These are phyloP conservation scores for Leptopilina myrica DNA, from an alignment of 2,888 invertebrate species.

Conservation along the genomic window DNA sequence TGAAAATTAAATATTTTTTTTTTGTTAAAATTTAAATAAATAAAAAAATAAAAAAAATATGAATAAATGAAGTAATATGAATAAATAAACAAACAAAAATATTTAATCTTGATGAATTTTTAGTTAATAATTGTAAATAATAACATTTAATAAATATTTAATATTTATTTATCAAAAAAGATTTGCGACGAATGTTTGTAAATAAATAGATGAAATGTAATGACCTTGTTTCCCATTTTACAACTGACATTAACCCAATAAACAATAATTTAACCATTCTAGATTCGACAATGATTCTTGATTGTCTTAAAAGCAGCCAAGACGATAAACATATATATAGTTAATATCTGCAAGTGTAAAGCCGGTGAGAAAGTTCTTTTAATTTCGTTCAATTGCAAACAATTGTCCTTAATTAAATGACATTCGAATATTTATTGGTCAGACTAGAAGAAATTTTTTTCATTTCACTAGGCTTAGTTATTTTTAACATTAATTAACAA, in stretches of 20 bases:
- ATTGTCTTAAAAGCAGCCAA: conserved; percentile 24
- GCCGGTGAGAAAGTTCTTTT: conserved; percentile 26
- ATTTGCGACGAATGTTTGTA: neutral
- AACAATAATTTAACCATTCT: neutral
- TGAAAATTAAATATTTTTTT: too few species aligned
- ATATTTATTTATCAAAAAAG: too few species aligned
- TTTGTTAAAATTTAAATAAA: too few species aligned
- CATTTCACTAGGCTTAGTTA: neutral
- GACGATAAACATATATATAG: conserved; percentile 7
- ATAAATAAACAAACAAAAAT: too few species aligned
- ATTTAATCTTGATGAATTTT: too few species aligned
- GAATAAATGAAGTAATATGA: too few species aligned
- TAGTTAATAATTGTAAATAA: too few species aligned
- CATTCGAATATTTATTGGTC: conserved; percentile 20
- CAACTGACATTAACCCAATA: conserved; percentile 14
- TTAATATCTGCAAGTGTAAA: conserved; percentile 15
- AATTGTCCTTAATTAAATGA: conserved; percentile 35
- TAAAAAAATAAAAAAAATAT: too few species aligned
- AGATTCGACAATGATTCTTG: conserved; percentile 28
- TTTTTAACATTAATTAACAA: neutral
- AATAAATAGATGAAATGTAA: neutral
- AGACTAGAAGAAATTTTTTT: conserved; percentile 15
- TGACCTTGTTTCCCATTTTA: conserved; percentile 17
- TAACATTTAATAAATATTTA: too few species aligned
- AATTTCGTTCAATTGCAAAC: conserved; percentile 37